Evolutionary conservation across 2,797 vertebrate species (phyloP).

Genomic region (Eulemur albifrons): DNA sequence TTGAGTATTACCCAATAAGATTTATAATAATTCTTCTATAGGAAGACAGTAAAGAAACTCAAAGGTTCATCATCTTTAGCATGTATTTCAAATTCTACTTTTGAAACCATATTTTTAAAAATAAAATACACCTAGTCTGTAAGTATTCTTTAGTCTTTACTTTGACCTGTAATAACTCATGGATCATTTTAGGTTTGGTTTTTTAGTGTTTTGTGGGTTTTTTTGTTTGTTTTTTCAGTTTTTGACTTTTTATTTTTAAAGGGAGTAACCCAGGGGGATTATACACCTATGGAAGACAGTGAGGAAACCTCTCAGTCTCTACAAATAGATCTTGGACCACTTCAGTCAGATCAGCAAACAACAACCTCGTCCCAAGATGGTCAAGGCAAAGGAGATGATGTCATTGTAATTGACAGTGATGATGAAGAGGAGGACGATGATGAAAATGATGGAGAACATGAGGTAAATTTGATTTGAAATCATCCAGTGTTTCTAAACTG

Average conservation of each 20-base stretch:
- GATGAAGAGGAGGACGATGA: slow-evolving; percentile 95
- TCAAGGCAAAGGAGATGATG: slow-evolving; percentile 89
- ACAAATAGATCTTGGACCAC: slow-evolving; percentile 86
- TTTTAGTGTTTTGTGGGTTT: neutral
- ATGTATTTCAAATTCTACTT: slow-evolving; percentile 16
- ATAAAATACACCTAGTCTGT: neutral
- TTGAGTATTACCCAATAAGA: neutral
- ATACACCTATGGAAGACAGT: slow-evolving; percentile 89
- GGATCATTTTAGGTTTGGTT: neutral
- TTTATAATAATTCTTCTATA: neutral
- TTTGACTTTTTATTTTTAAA: slow-evolving; percentile 74
- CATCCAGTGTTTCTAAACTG: neutral
- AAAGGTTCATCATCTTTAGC: neutral
- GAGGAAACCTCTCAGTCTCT: slow-evolving; percentile 89
- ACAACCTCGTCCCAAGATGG: slow-evolving; percentile 88
- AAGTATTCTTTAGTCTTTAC: neutral
- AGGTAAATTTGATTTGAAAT: slow-evolving; percentile 84
- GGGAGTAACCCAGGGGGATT: slow-evolving; percentile 91
- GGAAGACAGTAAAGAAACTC: neutral
- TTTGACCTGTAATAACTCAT: neutral
- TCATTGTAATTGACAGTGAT: slow-evolving; percentile 96
- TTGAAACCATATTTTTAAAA: slow-evolving; percentile 13
- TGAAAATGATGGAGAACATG: slow-evolving; percentile 93
- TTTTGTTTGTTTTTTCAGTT: neutral
- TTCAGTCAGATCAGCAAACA: slow-evolving; percentile 86